A percentile compares a stretch with the other conserved stretches of the same genome.
Evolutionary conservation across 2,113 vertebrate genomes (phyloP).

Genomic region (Tragulus kanchil): DNA sequence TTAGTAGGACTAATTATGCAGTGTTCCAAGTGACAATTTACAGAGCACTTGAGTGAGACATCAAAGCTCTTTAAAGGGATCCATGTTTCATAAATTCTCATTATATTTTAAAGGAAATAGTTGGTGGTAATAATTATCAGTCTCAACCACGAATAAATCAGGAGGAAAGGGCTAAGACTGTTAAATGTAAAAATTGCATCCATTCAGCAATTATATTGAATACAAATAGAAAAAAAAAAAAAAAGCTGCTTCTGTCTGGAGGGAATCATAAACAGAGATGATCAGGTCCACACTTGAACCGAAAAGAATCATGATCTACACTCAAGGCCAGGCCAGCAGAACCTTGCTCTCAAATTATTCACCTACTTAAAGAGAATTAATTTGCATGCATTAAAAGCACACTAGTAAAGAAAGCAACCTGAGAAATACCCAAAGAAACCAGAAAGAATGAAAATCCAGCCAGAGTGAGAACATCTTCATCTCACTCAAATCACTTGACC

Average conservation of each 20-base stretch:
- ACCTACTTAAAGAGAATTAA: not conserved
- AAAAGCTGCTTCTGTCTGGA: not conserved
- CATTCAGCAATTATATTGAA: not conserved
- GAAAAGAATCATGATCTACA: not conserved
- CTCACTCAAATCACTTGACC: not conserved
- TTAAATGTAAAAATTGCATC: not conserved
- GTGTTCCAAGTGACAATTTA: constrained; percentile 28
- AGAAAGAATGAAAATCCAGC: not conserved
- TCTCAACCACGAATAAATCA: constrained; percentile 18
- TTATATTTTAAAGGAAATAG: constrained; percentile 1
- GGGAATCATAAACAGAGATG: not conserved
- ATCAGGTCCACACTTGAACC: not conserved
- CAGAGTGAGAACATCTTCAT: not conserved
- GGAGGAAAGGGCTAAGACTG: not conserved
- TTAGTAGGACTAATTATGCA: not conserved
- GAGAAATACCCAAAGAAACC: not conserved
- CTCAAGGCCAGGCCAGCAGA: not conserved
- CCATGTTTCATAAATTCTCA: not conserved
- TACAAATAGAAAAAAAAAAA: not conserved
- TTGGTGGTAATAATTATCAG: not conserved
- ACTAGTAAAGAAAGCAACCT: not conserved
- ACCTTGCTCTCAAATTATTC: not conserved
- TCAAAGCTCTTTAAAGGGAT: not conserved
- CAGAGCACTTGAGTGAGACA: not conserved
- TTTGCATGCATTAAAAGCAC: not conserved